phyloP scores from a whole-genome alignment of 2,797 vertebrate species.

The Botia almorhae region DNA sequence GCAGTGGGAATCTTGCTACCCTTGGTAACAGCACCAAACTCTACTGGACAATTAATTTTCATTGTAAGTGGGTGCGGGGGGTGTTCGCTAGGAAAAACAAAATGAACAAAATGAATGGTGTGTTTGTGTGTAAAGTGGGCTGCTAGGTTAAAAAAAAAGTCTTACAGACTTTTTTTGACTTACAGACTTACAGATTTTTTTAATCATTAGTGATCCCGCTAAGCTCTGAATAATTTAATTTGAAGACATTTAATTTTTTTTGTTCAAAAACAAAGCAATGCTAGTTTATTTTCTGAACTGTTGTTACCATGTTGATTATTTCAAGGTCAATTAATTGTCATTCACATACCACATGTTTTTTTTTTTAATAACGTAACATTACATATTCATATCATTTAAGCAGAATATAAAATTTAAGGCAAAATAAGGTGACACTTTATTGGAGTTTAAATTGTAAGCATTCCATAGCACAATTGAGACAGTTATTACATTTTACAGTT shows the following conservation, averaged over 20 bases:
- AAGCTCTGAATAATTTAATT: background rate
- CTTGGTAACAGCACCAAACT: conserved; percentile 22
- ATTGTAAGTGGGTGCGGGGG: conserved; percentile 19
- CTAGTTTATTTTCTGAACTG: background rate
- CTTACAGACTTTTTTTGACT: background rate
- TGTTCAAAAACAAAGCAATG: background rate
- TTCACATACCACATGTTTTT: background rate
- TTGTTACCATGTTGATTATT: background rate
- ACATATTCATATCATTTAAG: background rate
- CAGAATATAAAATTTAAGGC: background rate
- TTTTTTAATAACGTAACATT: background rate
- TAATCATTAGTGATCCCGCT: background rate
- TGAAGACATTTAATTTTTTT: background rate
- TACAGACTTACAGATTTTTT: background rate
- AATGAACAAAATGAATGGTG: conserved; percentile 27
- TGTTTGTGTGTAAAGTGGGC: conserved; percentile 16
- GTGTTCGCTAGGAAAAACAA: conserved; percentile 21
- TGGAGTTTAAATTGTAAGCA: background rate
- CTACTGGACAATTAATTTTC: conserved; percentile 51
- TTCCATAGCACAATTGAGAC: conserved; percentile 6
- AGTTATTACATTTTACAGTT: background rate
- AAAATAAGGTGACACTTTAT: background rate
- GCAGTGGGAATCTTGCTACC: conserved; percentile 11
- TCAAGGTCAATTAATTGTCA: background rate
- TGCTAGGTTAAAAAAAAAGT: conserved; percentile 36